These are phyloP conservation scores for Coregonus ussuriensis DNA, from an alignment of 2,797 vertebrate species.

Conservation along the genomic window DNA sequence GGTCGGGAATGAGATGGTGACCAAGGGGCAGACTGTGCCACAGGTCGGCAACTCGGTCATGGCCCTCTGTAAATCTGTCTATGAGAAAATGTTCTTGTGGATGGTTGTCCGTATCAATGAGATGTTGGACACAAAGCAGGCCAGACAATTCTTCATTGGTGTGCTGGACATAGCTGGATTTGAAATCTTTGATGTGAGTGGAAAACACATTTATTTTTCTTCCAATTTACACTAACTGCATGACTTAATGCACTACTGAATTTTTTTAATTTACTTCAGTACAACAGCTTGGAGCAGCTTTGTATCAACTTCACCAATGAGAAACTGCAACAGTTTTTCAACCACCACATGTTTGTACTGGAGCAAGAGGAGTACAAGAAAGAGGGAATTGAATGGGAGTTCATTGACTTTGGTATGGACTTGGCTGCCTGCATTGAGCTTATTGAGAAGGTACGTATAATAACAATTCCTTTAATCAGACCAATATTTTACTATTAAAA, in stretches of 20 bases:
- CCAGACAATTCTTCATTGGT: constrained; percentile 83
- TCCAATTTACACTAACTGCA: neutral
- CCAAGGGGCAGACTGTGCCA: constrained; percentile 83
- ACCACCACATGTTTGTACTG: constrained; percentile 80
- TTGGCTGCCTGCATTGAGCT: constrained; percentile 77
- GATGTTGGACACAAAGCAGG: constrained; percentile 85
- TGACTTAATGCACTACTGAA: neutral
- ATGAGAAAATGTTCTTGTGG: constrained; percentile 90
- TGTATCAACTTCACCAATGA: constrained; percentile 85
- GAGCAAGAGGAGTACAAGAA: constrained; percentile 89
- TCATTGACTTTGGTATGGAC: constrained; percentile 71
- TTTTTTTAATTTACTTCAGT: constrained; percentile 15
- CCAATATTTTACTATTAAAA: neutral
- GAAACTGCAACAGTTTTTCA: constrained; percentile 68
- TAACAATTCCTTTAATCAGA: neutral
- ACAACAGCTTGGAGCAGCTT: constrained; percentile 64
- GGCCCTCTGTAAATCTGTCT: constrained; percentile 42
- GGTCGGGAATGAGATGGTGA: constrained; percentile 84
- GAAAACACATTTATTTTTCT: neutral
- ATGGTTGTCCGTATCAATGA: constrained; percentile 90
- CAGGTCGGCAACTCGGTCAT: constrained; percentile 72
- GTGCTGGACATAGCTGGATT: constrained; percentile 88
- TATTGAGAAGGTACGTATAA: constrained; percentile 74
- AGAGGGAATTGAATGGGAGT: constrained; percentile 61
- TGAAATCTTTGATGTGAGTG: constrained; percentile 85